Percentiles rank a stretch among this genome's conserved stretches.
Evolutionary conservation across 2,113 vertebrate species (phyloP).

Genomic region (Grantiella picta): DNA sequence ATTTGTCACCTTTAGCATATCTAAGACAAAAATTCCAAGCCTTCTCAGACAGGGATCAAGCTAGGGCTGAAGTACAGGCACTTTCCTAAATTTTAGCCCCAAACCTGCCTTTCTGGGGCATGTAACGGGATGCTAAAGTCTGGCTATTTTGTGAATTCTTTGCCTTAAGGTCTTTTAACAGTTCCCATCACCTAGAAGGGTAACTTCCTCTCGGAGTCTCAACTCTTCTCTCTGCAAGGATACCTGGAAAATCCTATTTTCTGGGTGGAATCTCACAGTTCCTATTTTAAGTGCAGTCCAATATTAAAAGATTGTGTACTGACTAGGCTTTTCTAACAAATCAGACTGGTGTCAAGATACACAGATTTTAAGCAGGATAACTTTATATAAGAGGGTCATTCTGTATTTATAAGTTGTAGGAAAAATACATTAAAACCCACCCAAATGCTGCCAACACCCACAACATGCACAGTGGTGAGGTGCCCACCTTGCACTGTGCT

Average conservation of each 20-base stretch:
- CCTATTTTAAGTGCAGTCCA: not conserved
- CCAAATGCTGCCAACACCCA: not conserved
- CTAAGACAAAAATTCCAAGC: not conserved
- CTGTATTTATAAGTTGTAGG: not conserved
- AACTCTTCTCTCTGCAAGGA: not conserved
- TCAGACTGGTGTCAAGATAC: not conserved
- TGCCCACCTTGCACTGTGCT: not conserved
- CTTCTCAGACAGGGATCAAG: not conserved
- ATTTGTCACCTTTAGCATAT: not conserved
- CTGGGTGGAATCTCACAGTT: not conserved
- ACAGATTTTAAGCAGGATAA: accelerated
- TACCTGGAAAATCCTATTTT: not conserved
- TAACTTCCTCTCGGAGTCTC: not conserved
- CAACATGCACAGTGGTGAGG: not conserved
- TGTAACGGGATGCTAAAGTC: not conserved
- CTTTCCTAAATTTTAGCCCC: not conserved
- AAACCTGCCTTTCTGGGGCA: not conserved
- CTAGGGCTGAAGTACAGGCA: not conserved
- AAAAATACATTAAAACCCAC: not conserved
- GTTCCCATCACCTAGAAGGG: not conserved
- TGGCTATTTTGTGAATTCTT: not conserved
- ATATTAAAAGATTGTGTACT: not conserved
- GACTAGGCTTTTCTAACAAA: not conserved
- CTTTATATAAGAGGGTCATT: not conserved
- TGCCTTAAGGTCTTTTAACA: not conserved